Evolutionary conservation across 2,888 invertebrate genomes (phyloP).

Genomic region (Drosophila cognata): DNA sequence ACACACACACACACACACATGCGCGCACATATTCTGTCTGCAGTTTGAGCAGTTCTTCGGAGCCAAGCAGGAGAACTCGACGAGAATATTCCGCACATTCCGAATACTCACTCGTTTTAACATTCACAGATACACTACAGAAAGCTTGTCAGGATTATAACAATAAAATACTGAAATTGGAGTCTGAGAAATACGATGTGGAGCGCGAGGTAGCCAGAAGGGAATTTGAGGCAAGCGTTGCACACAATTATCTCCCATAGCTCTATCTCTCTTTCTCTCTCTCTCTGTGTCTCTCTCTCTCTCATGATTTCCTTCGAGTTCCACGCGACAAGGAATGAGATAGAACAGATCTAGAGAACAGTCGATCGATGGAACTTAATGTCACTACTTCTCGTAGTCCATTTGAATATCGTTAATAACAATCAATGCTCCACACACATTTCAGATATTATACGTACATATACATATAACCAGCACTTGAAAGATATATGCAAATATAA

Average conservation of each 20-base stretch:
- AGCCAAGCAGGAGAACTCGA: constrained; percentile 8
- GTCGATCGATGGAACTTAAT: constrained; percentile 38
- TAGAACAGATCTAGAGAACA: constrained; percentile 22
- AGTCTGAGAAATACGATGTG: constrained; percentile 96
- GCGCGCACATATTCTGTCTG: constrained; percentile 15
- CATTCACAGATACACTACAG: constrained; percentile 82
- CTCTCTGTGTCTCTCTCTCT: constrained; percentile 8
- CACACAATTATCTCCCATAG: constrained; percentile 30
- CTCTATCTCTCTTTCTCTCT: constrained; percentile 15
- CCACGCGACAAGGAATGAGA: constrained; percentile 14
- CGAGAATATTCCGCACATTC: constrained; percentile 2
- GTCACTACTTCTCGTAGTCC: constrained; percentile 39
- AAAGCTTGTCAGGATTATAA: constrained; percentile 83
- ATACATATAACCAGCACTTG: constrained; percentile 40
- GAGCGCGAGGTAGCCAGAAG: constrained; percentile 98
- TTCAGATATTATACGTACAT: constrained; percentile 10
- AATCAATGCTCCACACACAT: constrained; percentile 27
- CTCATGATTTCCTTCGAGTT: constrained; percentile 25
- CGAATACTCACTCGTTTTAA: constrained; percentile 51
- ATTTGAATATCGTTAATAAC: constrained; percentile 49
- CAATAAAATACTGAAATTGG: constrained; percentile 84
- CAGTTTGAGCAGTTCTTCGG: constrained; percentile 23
- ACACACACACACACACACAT: constrained; percentile 30
- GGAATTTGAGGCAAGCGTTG: constrained; percentile 94
- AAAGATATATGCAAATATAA: constrained; percentile 70